These are phyloP conservation scores for Asbolus verrucosus DNA, from an alignment of 1,140 invertebrate genomes.

Conservation along the genomic window DNA sequence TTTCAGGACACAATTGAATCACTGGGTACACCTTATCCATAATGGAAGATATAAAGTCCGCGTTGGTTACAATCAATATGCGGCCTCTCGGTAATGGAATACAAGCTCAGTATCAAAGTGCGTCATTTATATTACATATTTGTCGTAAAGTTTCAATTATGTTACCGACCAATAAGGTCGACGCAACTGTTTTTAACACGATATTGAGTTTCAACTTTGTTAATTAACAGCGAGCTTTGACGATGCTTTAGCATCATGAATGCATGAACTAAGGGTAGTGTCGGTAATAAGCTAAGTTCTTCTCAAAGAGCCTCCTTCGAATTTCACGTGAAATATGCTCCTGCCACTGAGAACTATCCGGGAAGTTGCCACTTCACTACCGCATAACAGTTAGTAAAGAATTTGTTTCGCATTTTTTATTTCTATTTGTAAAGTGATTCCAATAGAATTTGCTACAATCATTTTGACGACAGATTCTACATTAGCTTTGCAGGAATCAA, in stretches of 20 bases:
- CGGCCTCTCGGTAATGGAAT: constrained; percentile 17
- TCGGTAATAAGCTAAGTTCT: constrained; percentile 37
- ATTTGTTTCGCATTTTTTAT: no score
- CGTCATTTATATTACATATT: constrained; percentile 44
- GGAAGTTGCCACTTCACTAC: no score
- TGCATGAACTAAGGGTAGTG: constrained; percentile 39
- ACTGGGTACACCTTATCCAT: constrained; percentile 47
- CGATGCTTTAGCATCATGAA: constrained; percentile 36
- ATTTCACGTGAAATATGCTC: constrained; percentile 39
- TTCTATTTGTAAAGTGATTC: no score
- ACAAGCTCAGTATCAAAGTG: constrained; percentile 35
- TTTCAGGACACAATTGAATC: constrained; percentile 46
- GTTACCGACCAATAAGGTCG: constrained; percentile 29
- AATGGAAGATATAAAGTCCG: constrained; percentile 40
- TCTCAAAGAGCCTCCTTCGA: constrained; percentile 36
- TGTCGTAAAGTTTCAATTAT: constrained; percentile 45
- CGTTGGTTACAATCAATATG: constrained; percentile 27
- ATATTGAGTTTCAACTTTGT: constrained; percentile 47
- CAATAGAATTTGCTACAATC: no score
- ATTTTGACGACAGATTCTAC: no score
- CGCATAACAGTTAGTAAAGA: no score
- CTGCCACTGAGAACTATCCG: constrained; percentile 26
- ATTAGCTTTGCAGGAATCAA: no score
- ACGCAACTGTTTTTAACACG: constrained; percentile 45
- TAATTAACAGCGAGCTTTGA: constrained; percentile 47